Evolutionary conservation across 2,888 invertebrate species (phyloP), one percentile per base, ranked within the genome.

Genomic region (Tetanocera ferruginea): DNA sequence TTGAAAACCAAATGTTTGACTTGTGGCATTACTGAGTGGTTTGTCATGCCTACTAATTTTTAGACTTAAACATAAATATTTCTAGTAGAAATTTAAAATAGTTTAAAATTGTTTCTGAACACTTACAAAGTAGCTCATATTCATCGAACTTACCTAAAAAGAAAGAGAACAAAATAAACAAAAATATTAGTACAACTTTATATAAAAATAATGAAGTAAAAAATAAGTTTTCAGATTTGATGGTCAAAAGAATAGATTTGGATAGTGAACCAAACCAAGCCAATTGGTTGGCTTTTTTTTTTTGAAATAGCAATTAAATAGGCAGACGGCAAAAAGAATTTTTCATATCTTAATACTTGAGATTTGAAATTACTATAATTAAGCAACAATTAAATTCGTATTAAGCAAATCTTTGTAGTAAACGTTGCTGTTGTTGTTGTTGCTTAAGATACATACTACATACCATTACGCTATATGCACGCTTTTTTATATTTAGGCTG

Each of bases 101-200:
- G 19, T 52, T 49, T 28, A 70, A 74, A 73, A 57, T 17, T 62
- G 19, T 28, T 62, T 70, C 55, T 57, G 11, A 74, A 76, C 76
- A 81, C 81, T 81, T 81, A 81, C 81, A 78, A 75, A 31, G 52
- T 57, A 60, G 77, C 67, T 76, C 79, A 81, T 81, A 74, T 78
- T 70, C 23, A 66, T 67, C 71, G 72, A 76, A 78, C 77, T 79
- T 79, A 76, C 77, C 79, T 79, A 77, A 70, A 79, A 79, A 51
- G 49, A 77, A 60, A 73, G 74, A 70, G 17, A 73, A n/a, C n/a
- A n/a, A 78, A 76, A 73, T 72, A 82, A 80, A 77, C 66, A 80
- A 80, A 23, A 51, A 19, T 17, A 49, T 49, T 64, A 19, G 14
- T 25, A 37, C 4, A n/a, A 34, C 52, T 55, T 74, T 49, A 17